Percentiles rank a stretch among this genome's conserved stretches.
Conservation (phyloP, 1,140 invertebrate genomes). For the Samia ricini region DNA sequence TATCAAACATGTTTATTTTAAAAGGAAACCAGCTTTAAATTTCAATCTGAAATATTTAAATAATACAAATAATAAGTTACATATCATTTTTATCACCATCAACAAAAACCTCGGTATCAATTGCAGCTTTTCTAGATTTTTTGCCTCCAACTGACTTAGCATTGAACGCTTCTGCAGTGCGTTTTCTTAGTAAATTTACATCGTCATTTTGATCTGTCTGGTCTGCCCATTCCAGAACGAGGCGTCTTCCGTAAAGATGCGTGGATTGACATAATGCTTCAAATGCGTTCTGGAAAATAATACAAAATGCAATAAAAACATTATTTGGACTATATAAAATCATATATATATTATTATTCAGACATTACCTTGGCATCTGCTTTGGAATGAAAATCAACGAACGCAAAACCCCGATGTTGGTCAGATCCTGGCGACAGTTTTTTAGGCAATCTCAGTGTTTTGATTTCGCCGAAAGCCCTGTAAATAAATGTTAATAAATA, state of each 20-base stretch:
- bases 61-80: conserved; percentile 3
- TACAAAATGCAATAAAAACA: not conserved
- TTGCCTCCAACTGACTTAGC: conserved; percentile 65
- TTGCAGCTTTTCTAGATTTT: conserved; percentile 77
- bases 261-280: conserved; percentile 95
- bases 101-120: conserved; percentile 75
- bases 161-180: conserved; percentile 88
- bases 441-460: conserved; percentile 93
- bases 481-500: conserved; percentile 39
- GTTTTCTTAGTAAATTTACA: conserved; percentile 88
- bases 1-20: not conserved
- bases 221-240: conserved; percentile 98
- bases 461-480: conserved; percentile 96
- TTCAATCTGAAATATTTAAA: not conserved
- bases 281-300: conserved; percentile 87
- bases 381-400: conserved; percentile 94
- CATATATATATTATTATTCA: not conserved
- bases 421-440: conserved; percentile 88
- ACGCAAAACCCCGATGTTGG: conserved; percentile 96
- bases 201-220: conserved; percentile 88
- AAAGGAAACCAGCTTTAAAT: not conserved
- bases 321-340: not conserved
- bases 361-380: conserved; percentile 91
- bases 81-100: conserved; percentile 41
- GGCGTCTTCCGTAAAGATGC: conserved; percentile 96